Conservation (phyloP, 2,888 invertebrate genomes). For the Drosophila gaucha region DNA sequence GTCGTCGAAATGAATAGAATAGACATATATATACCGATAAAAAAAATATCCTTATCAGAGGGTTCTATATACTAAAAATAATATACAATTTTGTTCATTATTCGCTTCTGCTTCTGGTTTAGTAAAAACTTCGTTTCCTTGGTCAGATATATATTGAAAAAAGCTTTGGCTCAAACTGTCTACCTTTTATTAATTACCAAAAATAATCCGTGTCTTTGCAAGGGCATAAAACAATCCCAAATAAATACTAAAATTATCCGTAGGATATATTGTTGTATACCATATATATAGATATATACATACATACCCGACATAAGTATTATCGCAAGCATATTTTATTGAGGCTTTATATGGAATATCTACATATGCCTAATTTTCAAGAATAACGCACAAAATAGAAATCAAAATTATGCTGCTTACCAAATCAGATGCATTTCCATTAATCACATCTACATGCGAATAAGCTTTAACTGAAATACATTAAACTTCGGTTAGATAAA, state of each 20-base stretch:
- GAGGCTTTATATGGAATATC: constrained; percentile 9
- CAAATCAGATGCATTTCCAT: constrained; percentile 19
- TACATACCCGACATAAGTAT: constrained; percentile 7
- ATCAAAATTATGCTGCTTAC: constrained; percentile 2
- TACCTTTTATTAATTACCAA: not conserved
- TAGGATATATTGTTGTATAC: constrained; percentile 21
- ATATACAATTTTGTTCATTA: too few relatives aligned
- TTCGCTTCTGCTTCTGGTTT: too few relatives aligned
- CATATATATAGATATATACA: constrained; percentile 3
- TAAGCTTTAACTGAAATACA: constrained; percentile 40
- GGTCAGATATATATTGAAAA: too few relatives aligned
- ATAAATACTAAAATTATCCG: constrained; percentile 36
- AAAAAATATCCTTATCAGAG: too few relatives aligned
- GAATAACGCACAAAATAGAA: constrained; percentile 12
- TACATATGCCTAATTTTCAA: constrained; percentile 11
- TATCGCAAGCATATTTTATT: not conserved
- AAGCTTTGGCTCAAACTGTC: too few relatives aligned
- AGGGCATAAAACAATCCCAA: not conserved
- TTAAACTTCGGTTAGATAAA: constrained; percentile 17
- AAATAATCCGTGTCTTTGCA: constrained; percentile 1
- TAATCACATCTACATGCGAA: constrained; percentile 25
- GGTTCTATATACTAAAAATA: too few relatives aligned
- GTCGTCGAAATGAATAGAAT: too few relatives aligned
- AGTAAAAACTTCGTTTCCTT: too few relatives aligned
- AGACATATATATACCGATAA: too few relatives aligned